phyloP scores from a whole-genome alignment of 1,140 invertebrate genomes.

The Lepidurus couesii region DNA sequence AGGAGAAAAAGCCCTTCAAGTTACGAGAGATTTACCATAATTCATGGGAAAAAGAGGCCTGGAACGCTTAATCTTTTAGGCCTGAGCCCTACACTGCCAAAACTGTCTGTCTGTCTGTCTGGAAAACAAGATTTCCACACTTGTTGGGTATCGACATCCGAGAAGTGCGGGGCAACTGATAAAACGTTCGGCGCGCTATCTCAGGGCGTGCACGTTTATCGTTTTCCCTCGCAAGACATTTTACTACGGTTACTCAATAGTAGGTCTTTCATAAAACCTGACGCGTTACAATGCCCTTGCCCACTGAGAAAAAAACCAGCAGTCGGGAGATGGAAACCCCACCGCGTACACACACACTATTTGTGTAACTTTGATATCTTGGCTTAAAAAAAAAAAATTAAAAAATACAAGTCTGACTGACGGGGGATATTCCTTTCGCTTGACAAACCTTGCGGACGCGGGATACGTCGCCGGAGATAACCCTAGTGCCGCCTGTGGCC shows the following conservation, averaged over 20 bases:
- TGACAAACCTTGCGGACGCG: not conserved
- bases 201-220: not conserved
- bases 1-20: too few species aligned
- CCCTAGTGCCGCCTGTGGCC: constrained; percentile 2
- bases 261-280: not conserved
- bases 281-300: not conserved
- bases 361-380: not conserved
- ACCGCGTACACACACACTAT: not conserved
- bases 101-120: not conserved
- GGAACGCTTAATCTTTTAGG: too few species aligned
- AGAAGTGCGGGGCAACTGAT: not conserved
- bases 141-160: not conserved
- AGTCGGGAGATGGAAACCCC: constrained; percentile 1
- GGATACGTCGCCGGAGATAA: not conserved
- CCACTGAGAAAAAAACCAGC: not conserved
- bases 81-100: not conserved
- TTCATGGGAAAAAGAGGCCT: too few species aligned
- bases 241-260: not conserved
- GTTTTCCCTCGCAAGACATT: not conserved
- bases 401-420: not conserved
- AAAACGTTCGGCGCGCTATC: not conserved
- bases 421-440: constrained; percentile 7
- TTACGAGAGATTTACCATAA: too few species aligned
- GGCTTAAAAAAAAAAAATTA: not conserved
- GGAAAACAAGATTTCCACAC: not conserved